A percentile compares a stretch with the other conserved stretches of the same genome.
Evolutionary conservation across 2,888 invertebrate genomes (phyloP).

Genomic region (Eristalis tenax): DNA sequence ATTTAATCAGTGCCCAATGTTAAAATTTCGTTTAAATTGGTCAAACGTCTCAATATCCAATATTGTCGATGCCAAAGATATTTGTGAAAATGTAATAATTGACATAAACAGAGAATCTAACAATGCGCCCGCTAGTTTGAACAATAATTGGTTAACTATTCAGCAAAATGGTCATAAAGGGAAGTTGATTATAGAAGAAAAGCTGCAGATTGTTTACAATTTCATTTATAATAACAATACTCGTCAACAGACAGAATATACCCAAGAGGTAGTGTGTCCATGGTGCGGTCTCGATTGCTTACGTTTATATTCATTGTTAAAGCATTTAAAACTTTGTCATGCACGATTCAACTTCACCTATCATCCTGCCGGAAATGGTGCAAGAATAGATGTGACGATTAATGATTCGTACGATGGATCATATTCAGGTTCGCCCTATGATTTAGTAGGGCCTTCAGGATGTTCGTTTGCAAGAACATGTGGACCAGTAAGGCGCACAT

Average conservation of each 20-base stretch:
- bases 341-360: constrained; percentile 96
- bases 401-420: constrained; percentile 98
- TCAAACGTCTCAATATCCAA: constrained; percentile 84
- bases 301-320: constrained; percentile 92
- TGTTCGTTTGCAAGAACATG: constrained; percentile 86
- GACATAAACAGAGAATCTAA: constrained; percentile 55
- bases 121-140: constrained; percentile 73
- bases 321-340: constrained; percentile 96
- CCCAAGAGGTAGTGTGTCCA: constrained; percentile 95
- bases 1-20: constrained; percentile 89
- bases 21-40: constrained; percentile 93
- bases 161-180: constrained; percentile 55
- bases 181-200: constrained; percentile 78
- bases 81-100: constrained; percentile 71
- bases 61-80: constrained; percentile 75
- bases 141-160: constrained; percentile 76
- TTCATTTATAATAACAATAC: constrained; percentile 97
- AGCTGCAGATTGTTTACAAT: constrained; percentile 94
- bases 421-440: constrained; percentile 95
- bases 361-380: constrained; percentile 83
- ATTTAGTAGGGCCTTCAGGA: constrained; percentile 89
- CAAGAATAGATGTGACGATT: constrained; percentile 96
- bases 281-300: constrained; percentile 97
- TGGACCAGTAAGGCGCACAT: constrained; percentile 85
- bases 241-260: constrained; percentile 96